Base-by-base conservation (phyloP, 1,140 invertebrate species). In the Macrostomum lignano region DNA sequence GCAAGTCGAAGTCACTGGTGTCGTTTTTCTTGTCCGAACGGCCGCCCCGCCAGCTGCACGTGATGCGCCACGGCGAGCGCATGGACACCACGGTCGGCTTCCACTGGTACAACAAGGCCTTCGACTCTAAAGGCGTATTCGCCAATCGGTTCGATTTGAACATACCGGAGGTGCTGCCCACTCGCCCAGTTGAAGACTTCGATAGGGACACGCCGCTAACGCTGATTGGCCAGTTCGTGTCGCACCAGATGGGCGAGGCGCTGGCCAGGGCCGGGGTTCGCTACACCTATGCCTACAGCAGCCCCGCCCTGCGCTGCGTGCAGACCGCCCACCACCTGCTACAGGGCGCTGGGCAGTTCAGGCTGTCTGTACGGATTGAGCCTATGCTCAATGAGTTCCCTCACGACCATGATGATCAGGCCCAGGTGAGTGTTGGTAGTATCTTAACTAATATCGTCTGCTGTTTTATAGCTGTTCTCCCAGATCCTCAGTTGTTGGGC, bases 41-140 rank as follows among this genome's bases (percentile, higher is more conserved):
- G 33, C 38, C 44, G 9, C 49, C 49, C 0, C 51, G 69, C 21
- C 63, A 68, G 43, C 56, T 77, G 13, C 73, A 72, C 46, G 66
- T 79, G 15, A 69, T 76, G 58, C 61, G 79, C 1, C 76, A 81
- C 53, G 75, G 73, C 7, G 78, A 86, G 56, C 58, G 79, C 21
- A 69, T 82, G 2, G 78, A 88, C 56, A 79, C 84, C 44, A 77
- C 75, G 0, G 81, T 82, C 47, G 74, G 76, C 13, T n/a, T n/a
- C n/a, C 60, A 65, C 7, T 86, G 78, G 78, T 71, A 76, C 33
- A 70, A 70, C 0, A 72, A 68, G 47, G 78, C 74, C 46, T 84
- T 81, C 49, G 72, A 81, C 59, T 61, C 70, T 32, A 58, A 68
- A 38, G 73, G 72, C 46, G 65, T 26, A 30, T 38, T 7, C 25